Evolutionary conservation across 2,888 invertebrate species (phyloP), one percentile per base, ranked within the genome.

Genomic region (Drosophila helvetica): DNA sequence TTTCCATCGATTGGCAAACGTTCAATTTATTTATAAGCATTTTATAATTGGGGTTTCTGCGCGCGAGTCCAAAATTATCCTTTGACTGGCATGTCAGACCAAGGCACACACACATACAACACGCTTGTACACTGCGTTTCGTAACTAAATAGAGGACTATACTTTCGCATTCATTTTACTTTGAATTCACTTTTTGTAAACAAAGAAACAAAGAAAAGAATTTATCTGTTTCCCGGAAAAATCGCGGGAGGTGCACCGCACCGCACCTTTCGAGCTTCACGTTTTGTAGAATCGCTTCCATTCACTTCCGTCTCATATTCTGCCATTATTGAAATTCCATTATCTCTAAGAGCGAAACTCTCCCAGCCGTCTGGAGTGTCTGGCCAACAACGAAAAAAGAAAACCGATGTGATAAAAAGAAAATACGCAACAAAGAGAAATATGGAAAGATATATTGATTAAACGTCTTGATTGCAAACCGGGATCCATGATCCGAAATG

Each of bases 161-260:
- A 8, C 30, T 53, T 53, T 70, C 38, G 59, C 33, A 53, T 70
- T 50, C 71, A 72, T 66, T 77, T 64, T 56, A 47, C 61, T 70
- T 60, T 77, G 62, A 51, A 56, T 60, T 70, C 53, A 57, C 69
- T 68, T 77, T 67, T 52, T 53, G 53, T 74, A 56, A 51, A 53
- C 15, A 59, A 69, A 27, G 12, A 58, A 69, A 54, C 53, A 69
- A 48, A 70, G 70, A 54, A 71, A 50, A 25, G 7, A n/a, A 70
- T 51, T 25, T 38, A 25, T 56, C 38, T 67, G 27, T 19, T 46
- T 68, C n/a, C 63, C 47, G 47, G 67, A 63, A 42, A 64, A 51
- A 45, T 33, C 25, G 27, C 17, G 27, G 51, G 1, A 12, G 2
- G 10, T 7, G 18, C 17, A 15, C 3, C 27, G 27, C 27, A 27